A percentile compares a stretch with the other conserved stretches of the same genome.
These are phyloP conservation scores for Neoarius graeffei DNA, from an alignment of 2,113 vertebrate genomes.

Conservation along the genomic window DNA sequence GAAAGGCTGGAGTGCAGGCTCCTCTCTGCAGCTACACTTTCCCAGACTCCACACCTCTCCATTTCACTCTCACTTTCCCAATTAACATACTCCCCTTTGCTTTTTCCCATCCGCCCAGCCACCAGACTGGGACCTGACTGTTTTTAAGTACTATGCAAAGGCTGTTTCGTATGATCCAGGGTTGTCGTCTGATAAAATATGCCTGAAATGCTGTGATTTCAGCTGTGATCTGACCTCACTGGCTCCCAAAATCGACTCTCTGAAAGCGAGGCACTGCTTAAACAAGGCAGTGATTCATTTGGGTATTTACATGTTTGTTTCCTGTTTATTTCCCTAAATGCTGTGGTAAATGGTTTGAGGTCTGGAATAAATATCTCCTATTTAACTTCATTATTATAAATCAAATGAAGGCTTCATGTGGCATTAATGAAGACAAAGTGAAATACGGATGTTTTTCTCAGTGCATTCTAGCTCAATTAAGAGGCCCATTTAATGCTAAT, in stretches of 20 bases:
- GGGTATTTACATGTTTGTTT: constrained; percentile 51
- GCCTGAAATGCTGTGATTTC: constrained; percentile 3
- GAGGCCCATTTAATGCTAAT: constrained; percentile 74
- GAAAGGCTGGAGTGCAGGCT: constrained; percentile 59
- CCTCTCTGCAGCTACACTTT: constrained; percentile 39
- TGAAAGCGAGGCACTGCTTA: constrained; percentile 28
- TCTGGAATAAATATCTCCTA: constrained; percentile 57
- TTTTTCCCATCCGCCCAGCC: constrained; percentile 3
- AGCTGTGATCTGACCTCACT: neutral
- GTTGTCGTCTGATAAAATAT: constrained; percentile 30
- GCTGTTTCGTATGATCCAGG: constrained; percentile 15
- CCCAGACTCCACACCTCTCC: constrained; percentile 42
- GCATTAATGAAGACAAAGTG: constrained; percentile 76
- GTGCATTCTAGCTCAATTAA: constrained; percentile 68
- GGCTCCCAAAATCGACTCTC: constrained; percentile 31
- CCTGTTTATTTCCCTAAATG: constrained; percentile 51
- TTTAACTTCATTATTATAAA: constrained; percentile 64
- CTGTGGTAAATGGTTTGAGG: constrained; percentile 41
- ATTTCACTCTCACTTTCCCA: constrained; percentile 35
- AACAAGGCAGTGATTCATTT: constrained; percentile 50
- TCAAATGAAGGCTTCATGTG: constrained; percentile 59
- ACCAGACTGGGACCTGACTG: constrained; percentile 31
- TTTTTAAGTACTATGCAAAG: constrained; percentile 32
- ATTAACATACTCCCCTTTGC: neutral
- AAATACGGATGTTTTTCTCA: constrained; percentile 74